Percentiles rank a stretch among this genome's conserved stretches.
phyloP scores from a whole-genome alignment of 2,113 vertebrate genomes.

The Tachysurus fulvidraco region DNA sequence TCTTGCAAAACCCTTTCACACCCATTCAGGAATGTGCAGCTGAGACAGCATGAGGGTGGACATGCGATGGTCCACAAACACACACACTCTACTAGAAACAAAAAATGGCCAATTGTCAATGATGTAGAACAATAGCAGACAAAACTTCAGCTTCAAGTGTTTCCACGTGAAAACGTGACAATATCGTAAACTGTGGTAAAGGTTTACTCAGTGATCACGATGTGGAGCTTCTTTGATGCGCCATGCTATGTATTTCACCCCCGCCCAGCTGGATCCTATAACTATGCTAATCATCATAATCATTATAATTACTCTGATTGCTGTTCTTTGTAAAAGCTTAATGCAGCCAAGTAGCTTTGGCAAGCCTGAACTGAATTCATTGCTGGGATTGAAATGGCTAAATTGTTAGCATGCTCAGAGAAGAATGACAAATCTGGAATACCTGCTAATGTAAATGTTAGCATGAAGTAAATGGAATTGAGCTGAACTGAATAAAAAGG shows the following conservation, averaged over 20 bases:
- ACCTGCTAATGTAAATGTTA: constrained; percentile 14
- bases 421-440: neutral
- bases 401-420: constrained; percentile 20
- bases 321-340: constrained; percentile 18
- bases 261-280: constrained; percentile 2
- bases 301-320: constrained; percentile 31
- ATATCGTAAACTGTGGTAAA: neutral
- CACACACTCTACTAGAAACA: neutral
- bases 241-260: neutral
- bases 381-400: neutral
- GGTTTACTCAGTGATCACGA: neutral
- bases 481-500: constrained; percentile 22
- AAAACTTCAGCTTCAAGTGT: neutral
- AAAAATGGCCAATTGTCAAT: too few species aligned
- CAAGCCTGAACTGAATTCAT: constrained; percentile 13
- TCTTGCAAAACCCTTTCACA: constrained; percentile 61
- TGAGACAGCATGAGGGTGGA: constrained; percentile 39
- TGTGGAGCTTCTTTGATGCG: constrained; percentile 5
- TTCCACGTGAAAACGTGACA: neutral
- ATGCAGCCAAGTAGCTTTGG: constrained; percentile 16
- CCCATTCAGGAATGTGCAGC: constrained; percentile 65
- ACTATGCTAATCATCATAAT: constrained; percentile 32
- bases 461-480: too few species aligned
- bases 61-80: constrained; percentile 18
- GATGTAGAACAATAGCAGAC: neutral